Evolutionary conservation across 2,888 invertebrate species (phyloP).

Genomic region (Adelognathus sp.): DNA sequence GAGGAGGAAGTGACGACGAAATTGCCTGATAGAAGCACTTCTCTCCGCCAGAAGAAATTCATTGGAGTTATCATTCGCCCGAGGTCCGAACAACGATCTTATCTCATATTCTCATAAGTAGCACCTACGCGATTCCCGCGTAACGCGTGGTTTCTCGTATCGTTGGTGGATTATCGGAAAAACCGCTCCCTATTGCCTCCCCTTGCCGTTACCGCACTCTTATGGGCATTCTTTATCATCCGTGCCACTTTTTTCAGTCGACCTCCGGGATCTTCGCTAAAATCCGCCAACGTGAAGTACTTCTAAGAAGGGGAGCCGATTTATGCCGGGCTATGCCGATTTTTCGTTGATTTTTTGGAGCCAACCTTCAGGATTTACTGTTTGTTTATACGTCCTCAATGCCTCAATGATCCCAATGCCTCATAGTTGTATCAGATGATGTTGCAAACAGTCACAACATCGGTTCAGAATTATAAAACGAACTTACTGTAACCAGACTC

Average conservation of each 20-base stretch:
- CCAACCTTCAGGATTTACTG: too few relatives aligned
- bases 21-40: slow-evolving; percentile 14
- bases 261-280: too few relatives aligned
- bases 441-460: neutral
- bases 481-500: neutral
- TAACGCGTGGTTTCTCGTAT: slow-evolving; percentile 28
- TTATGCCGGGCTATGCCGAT: too few relatives aligned
- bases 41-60: slow-evolving; percentile 35
- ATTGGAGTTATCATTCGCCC: slow-evolving; percentile 45
- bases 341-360: too few relatives aligned
- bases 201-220: neutral
- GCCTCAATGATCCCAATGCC: too few relatives aligned
- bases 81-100: slow-evolving; percentile 67
- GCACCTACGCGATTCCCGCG: slow-evolving; percentile 67
- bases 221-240: too few relatives aligned
- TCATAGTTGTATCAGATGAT: neutral
- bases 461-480: neutral
- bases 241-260: too few relatives aligned
- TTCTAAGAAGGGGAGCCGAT: too few relatives aligned
- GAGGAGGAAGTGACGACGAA: slow-evolving; percentile 49
- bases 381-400: too few relatives aligned
- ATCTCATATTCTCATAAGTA: slow-evolving; percentile 68
- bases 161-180: slow-evolving; percentile 35
- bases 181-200: slow-evolving; percentile 14
- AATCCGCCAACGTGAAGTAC: too few relatives aligned